Conservation (phyloP, 92 coral and sea anemone genomes). For the Pocillopora meandrina region DNA sequence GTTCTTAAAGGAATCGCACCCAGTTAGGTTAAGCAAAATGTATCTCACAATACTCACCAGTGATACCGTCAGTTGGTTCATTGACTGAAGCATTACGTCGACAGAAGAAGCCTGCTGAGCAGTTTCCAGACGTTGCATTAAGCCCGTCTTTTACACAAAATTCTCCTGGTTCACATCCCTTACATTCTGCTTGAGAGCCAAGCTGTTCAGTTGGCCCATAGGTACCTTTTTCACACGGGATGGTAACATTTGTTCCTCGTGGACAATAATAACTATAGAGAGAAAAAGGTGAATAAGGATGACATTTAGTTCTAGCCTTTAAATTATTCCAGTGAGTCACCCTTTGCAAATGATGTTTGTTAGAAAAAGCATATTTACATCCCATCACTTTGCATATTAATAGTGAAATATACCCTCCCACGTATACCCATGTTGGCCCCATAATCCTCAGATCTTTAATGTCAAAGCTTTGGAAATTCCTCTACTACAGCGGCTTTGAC, state of each 20-base stretch:
- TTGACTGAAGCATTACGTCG: slow-evolving; percentile 83
- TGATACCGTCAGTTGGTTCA: slow-evolving; percentile 76
- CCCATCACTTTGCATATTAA: too few relatives aligned
- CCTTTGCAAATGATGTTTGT: too few relatives aligned
- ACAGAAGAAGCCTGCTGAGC: slow-evolving; percentile 94
- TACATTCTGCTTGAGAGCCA: slow-evolving; percentile 80
- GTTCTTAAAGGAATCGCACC: neutral
- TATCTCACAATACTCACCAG: slow-evolving; percentile 67
- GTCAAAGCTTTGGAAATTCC: too few relatives aligned
- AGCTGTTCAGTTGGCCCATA: slow-evolving; percentile 87
- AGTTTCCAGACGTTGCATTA: slow-evolving; percentile 90
- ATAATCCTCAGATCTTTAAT: too few relatives aligned
- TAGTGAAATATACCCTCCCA: too few relatives aligned
- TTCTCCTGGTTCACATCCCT: slow-evolving; percentile 87
- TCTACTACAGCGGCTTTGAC: too few relatives aligned
- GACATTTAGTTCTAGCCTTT: neutral
- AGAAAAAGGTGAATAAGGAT: neutral
- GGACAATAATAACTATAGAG: slow-evolving; percentile 73
- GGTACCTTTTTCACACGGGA: slow-evolving; percentile 81
- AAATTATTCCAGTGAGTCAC: too few relatives aligned
- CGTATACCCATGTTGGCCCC: too few relatives aligned
- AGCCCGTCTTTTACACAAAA: slow-evolving; percentile 83
- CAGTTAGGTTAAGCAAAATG: neutral
- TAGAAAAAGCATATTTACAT: too few relatives aligned
- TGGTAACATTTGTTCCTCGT: slow-evolving; percentile 71